Percentiles rank a stretch among this genome's conserved stretches.
Conservation (phyloP, 2,113 vertebrate genomes). For the Fulica atra region DNA sequence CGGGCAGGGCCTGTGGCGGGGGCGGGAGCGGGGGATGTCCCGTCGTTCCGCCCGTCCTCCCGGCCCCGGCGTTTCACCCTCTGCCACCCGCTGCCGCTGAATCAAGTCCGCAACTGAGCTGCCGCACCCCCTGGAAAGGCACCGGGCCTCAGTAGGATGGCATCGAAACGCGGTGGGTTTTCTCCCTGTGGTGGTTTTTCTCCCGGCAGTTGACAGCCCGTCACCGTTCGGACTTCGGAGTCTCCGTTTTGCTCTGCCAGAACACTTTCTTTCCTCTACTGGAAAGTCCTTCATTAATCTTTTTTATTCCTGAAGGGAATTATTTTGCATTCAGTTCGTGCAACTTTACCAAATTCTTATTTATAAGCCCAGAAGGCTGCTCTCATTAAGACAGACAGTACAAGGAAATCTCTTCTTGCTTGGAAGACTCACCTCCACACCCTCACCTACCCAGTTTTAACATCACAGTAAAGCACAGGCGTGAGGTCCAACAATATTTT, state of each 20-base stretch:
- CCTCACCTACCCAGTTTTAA: neutral
- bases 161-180: neutral
- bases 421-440: neutral
- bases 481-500: neutral
- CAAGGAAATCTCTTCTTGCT: neutral
- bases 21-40: rapidly evolving
- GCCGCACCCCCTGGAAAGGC: rapidly evolving
- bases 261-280: rapidly evolving
- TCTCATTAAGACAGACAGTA: rapidly evolving
- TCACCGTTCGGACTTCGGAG: too few relatives aligned
- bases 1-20: neutral
- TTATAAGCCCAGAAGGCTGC: neutral
- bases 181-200: neutral
- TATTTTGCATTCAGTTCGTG: neutral
- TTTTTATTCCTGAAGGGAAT: neutral
- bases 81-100: rapidly evolving
- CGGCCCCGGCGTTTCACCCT: rapidly evolving
- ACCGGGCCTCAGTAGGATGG: neutral
- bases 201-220: rapidly evolving
- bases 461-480: rapidly evolving
- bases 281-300: neutral
- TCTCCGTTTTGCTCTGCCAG: neutral
- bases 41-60: rapidly evolving
- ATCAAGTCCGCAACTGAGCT: rapidly evolving
- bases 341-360: neutral